Evolutionary conservation across 2,888 invertebrate genomes (phyloP).

Genomic region (Coenonympha glycerion): DNA sequence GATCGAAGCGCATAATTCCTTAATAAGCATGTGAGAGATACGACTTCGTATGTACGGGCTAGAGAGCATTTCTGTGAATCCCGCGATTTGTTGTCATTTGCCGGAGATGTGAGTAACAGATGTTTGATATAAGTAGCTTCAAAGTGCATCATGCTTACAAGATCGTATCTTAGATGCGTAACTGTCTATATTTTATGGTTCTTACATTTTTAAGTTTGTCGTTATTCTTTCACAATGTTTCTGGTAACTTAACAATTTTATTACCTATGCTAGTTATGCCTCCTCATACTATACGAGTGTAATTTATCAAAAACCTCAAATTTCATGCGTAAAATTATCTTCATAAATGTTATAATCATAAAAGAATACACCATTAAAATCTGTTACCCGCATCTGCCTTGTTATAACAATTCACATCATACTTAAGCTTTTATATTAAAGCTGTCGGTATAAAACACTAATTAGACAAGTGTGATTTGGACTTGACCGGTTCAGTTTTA

Average conservation of each 20-base stretch:
- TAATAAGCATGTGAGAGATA: slow-evolving; percentile 28
- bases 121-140: slow-evolving; percentile 43
- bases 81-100: slow-evolving; percentile 43
- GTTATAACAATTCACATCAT: neutral
- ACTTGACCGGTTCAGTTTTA: neutral
- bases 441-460: neutral
- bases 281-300: no score
- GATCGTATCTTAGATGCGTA: slow-evolving; percentile 42
- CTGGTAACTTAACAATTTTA: no score
- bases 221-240: neutral
- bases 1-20: slow-evolving; percentile 41
- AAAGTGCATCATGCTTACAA: slow-evolving; percentile 41
- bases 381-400: neutral
- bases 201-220: slow-evolving; percentile 24
- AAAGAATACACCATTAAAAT: neutral
- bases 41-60: slow-evolving; percentile 33
- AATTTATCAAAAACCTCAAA: no score
- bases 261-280: no score
- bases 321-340: no score
- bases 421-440: neutral
- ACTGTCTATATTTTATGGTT: slow-evolving; percentile 31
- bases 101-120: slow-evolving; percentile 41
- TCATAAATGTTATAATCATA: neutral
- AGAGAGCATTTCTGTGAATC: slow-evolving; percentile 46
- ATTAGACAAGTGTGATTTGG: neutral